Evolutionary conservation across 2,888 invertebrate species (phyloP).

Genomic region (Eurytoma californica): DNA sequence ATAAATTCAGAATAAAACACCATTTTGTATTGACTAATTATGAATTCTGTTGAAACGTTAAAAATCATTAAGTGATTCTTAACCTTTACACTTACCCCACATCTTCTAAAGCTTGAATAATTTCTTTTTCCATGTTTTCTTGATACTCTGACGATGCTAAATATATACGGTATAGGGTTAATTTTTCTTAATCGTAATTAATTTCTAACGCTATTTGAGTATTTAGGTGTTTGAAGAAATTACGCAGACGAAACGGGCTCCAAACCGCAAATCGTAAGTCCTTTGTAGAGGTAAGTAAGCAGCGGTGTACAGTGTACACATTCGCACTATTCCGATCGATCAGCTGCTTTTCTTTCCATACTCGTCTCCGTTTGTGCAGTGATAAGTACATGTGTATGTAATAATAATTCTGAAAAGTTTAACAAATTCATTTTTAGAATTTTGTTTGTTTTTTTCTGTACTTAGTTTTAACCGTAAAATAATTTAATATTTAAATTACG

Average conservation of each 20-base stretch:
- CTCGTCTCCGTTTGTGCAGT: not conserved
- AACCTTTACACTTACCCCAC: constrained; percentile 77
- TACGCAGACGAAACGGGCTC: not conserved
- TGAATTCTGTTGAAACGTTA: not conserved
- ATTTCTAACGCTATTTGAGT: constrained; percentile 3
- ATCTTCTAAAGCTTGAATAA: constrained; percentile 79
- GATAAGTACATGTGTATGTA: too few relatives aligned
- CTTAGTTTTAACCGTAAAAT: too few relatives aligned
- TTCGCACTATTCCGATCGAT: constrained; percentile 22
- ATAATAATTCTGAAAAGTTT: not conserved
- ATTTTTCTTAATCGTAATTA: not conserved
- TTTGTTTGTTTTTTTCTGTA: too few relatives aligned
- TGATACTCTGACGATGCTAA: not conserved
- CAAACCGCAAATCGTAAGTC: not conserved
- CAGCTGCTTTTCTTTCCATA: constrained; percentile 35
- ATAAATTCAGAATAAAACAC: not conserved
- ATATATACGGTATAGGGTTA: not conserved
- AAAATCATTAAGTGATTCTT: constrained; percentile 34
- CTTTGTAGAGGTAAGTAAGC: not conserved
- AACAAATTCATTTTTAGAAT: too few relatives aligned
- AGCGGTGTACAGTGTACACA: not conserved
- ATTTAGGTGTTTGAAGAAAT: not conserved
- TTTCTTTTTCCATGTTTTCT: constrained; percentile 78
- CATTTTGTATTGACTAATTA: not conserved
- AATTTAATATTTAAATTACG: too few relatives aligned